Percentiles rank a stretch among this genome's conserved stretches.
Evolutionary conservation across 2,113 vertebrate genomes (phyloP).

Genomic region (Tyto alba): DNA sequence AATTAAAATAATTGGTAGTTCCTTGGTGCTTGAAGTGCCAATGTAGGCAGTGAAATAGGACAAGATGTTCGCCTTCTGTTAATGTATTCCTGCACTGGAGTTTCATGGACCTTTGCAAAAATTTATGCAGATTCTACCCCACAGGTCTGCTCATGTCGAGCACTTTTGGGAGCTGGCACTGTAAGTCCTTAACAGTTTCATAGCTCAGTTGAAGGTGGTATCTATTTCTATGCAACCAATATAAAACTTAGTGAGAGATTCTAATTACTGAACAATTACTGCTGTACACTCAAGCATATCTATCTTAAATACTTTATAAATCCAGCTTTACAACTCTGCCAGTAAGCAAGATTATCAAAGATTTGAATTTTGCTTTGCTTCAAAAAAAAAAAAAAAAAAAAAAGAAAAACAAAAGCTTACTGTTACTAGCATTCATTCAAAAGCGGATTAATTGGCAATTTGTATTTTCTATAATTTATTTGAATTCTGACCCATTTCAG

Average conservation of each 20-base stretch:
- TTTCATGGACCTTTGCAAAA: neutral
- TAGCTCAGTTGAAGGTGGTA: neutral
- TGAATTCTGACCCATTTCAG: neutral
- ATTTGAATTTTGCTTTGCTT: neutral
- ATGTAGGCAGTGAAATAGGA: neutral
- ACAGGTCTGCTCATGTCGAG: neutral
- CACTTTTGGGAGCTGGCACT: neutral
- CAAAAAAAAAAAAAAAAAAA: neutral
- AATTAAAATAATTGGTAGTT: slow-evolving; percentile 27
- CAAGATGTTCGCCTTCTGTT: neutral
- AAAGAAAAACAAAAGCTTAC: neutral
- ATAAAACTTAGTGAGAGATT: neutral
- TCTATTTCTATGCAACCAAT: neutral
- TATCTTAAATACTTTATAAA: neutral
- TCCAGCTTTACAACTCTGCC: neutral
- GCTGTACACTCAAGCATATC: neutral
- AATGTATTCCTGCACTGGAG: neutral
- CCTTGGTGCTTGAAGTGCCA: neutral
- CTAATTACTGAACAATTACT: neutral
- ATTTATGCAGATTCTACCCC: neutral
- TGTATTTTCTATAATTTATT: neutral
- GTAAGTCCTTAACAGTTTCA: neutral
- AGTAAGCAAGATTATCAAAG: neutral
- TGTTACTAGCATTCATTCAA: neutral
- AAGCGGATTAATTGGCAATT: neutral